Evolutionary conservation across 2,113 vertebrate genomes (phyloP), one percentile per base, ranked within the genome.

Genomic region (Carassius gibelio): DNA sequence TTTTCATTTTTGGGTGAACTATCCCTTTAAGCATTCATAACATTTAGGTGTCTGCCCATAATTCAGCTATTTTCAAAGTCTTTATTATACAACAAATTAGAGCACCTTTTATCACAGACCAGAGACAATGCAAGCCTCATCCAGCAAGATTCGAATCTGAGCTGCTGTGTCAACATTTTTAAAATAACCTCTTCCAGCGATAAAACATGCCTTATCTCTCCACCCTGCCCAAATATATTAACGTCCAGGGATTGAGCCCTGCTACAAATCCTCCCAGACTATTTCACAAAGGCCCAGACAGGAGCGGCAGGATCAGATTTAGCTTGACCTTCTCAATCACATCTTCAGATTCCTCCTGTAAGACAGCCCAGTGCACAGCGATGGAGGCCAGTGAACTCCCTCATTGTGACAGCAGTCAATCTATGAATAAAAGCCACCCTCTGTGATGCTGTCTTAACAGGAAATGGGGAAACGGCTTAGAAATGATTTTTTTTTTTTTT

Each of bases 281-380:
- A 62, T 82, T 83, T 68, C 64, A 26, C 10, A 71, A 45, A 92
- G 91, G 87, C 90, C 90, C 81, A 38, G 80, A 26, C 50, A 83
- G 62, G 34, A 61, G 71, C 26, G 8, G 23, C 34, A 45, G 42
- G 80, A 82, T 57, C 81, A 82, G 81, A 82, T 82, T 82, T 72
- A 72, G 26, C 34, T 8, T 59, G 68, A 82, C 81, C 81, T 82
- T 82, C 81, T 72, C 81, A 69, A 82, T 72, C 81, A 82, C 66
- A 42, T 82, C 66, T 59, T 82, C 81, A 82, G 13, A 48, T 57
- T 72, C 50, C 48, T 42, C 34, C 81, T 59, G 19, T 45, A 45
- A 45, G 42, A 45, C 42, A 45, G 42, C 8, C 42, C 42, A 45
- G 42, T 9, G 42, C 42, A 72, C 19, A 71, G 19, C 7, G 79